Base-by-base conservation (phyloP, 2,113 vertebrate species). In the Hemichromis elongatus region DNA sequence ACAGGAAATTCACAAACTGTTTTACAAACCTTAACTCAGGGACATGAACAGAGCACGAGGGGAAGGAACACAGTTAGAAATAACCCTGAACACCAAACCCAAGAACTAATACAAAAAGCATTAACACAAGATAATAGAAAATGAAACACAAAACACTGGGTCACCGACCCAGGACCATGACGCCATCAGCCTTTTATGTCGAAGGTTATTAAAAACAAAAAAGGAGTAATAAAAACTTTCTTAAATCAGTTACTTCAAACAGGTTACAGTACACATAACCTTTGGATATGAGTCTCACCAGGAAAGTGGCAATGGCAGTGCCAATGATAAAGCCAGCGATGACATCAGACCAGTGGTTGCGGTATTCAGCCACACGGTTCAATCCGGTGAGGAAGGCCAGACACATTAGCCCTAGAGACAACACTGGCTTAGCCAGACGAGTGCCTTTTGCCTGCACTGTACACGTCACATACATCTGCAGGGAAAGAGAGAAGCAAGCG, bases 301-400 rank as follows among this genome's bases (percentile, higher is more conserved):
- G 96, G 95, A 99, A 99, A 0, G 97, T 97, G 91, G 98, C 98
- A 90, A 99, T 98, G 89, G 98, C 97, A 53, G 97, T 95, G 54
- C 98, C 98, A 1, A 99, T 98, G 92, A 98, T 89, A 92, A 98
- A 99, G 84, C 98, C 98, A 12, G 98, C 98, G 89, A 99, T 98
- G 94, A 99, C 97, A 81, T 99, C 98, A 3, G 98, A 97, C 98
- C 98, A 99, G 88, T 99, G 98, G 96, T 99, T 99, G 75, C 98
- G 97, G 94, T 99, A 99, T 89, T 99, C 98, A 28, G 98, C 98
- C 92, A 99, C 98, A 86, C 98, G 97, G 96, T 99, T 99, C 89
- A 99, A 96, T 86, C 98, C 98, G 19, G 97, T 98, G 86, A 99
- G 97, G 86, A 99, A 99, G 55, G 98, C 98, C 96, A 98, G 92